Percentiles rank a stretch among this genome's conserved stretches.
phyloP scores from a whole-genome alignment of 2,113 vertebrate genomes.

The Indri indri region DNA sequence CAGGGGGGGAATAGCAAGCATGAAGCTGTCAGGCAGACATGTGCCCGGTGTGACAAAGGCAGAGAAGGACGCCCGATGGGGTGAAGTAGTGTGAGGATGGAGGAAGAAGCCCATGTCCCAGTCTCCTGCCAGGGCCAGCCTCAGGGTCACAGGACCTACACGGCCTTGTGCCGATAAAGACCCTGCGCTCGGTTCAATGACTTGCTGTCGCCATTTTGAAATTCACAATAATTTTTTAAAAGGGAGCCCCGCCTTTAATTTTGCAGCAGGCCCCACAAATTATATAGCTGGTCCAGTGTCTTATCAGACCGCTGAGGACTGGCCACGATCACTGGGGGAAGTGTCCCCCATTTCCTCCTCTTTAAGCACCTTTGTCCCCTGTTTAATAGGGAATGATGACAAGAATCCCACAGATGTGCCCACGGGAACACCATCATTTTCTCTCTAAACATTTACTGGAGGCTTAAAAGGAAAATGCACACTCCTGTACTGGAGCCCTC shows the following conservation, averaged over 20 bases:
- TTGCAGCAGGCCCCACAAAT: background rate
- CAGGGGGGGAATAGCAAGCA: background rate
- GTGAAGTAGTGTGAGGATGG: accelerated
- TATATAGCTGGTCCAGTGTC: background rate
- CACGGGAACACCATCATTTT: background rate
- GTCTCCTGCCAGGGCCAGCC: background rate
- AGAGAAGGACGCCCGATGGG: accelerated
- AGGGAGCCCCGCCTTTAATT: background rate
- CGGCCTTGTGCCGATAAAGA: background rate
- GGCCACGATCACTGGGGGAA: too few species aligned
- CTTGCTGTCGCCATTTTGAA: background rate
- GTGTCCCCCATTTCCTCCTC: too few species aligned
- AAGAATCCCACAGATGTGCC: background rate
- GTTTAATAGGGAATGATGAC: background rate
- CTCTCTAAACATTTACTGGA: background rate
- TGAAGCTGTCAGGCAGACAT: background rate
- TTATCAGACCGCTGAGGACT: background rate
- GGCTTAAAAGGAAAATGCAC: background rate
- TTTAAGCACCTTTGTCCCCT: background rate
- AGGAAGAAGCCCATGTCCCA: background rate
- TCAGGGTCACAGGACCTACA: background rate
- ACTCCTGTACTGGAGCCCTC: background rate
- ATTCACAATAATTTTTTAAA: background rate
- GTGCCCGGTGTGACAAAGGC: background rate
- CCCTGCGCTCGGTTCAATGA: background rate